These are phyloP conservation scores for Theristicus caerulescens DNA, from an alignment of 2,113 vertebrate genomes.

Conservation along the genomic window DNA sequence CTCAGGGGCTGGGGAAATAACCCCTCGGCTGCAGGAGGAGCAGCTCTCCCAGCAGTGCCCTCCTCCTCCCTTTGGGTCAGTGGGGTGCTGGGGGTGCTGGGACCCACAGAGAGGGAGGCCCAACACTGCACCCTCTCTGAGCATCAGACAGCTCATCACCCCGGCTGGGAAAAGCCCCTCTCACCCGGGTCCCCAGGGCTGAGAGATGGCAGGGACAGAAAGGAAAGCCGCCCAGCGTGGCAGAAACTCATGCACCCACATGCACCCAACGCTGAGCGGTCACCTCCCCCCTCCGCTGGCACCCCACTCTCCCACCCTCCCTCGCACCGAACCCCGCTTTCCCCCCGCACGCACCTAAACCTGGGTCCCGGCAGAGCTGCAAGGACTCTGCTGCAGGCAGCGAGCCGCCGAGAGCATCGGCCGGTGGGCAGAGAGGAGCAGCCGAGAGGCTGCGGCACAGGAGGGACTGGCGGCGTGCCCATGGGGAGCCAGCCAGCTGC, in stretches of 20 bases:
- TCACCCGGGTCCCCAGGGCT: neutral
- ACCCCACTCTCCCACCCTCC: neutral
- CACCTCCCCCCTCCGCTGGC: neutral
- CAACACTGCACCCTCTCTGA: neutral
- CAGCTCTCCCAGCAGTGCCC: neutral
- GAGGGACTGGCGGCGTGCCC: neutral
- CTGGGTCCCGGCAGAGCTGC: neutral
- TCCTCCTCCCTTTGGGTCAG: neutral
- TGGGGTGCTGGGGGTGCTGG: neutral
- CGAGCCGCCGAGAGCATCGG: fast-evolving
- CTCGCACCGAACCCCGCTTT: fast-evolving
- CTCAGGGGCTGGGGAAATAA: neutral
- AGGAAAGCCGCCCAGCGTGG: neutral
- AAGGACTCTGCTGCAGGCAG: neutral
- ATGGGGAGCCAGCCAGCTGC: neutral
- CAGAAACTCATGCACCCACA: neutral
- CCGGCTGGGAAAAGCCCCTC: neutral
- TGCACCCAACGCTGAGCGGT: neutral
- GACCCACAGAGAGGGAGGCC: neutral
- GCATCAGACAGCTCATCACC: neutral
- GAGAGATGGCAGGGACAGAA: neutral
- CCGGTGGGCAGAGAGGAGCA: neutral
- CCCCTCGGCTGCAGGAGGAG: neutral
- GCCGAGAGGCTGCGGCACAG: neutral
- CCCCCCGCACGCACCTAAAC: neutral